Conservation (phyloP, 64 coral and sea anemone species). For the Anthopleura sola region DNA sequence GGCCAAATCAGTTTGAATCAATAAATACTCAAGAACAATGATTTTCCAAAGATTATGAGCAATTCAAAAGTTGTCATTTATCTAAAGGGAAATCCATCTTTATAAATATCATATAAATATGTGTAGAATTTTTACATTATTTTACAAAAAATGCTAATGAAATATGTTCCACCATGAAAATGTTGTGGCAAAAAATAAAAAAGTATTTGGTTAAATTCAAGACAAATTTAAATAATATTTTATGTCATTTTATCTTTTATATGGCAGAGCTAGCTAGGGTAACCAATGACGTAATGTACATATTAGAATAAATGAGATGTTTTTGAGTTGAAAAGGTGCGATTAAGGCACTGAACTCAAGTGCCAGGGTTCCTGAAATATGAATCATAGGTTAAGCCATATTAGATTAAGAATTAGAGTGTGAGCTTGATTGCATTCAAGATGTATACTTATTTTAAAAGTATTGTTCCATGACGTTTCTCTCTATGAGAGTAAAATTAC, state of each 20-base stretch:
- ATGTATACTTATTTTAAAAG: constrained; percentile 31
- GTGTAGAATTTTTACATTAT: background rate
- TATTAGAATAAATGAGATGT: background rate
- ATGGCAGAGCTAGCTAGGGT: background rate
- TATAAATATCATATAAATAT: background rate
- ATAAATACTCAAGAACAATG: background rate
- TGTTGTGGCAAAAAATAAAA: background rate
- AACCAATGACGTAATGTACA: background rate
- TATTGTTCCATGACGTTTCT: constrained; percentile 19
- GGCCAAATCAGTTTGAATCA: background rate
- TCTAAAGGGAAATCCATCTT: background rate
- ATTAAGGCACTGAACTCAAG: background rate
- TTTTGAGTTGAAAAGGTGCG: background rate
- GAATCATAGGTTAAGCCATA: background rate
- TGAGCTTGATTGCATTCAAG: background rate
- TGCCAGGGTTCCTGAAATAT: background rate
- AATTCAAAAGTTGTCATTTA: background rate
- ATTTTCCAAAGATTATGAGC: background rate
- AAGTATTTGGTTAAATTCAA: background rate
- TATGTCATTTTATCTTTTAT: constrained; percentile 9
- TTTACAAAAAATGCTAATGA: background rate
- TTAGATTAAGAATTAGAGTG: background rate
- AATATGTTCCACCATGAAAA: background rate
- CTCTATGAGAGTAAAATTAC: constrained; percentile 14
- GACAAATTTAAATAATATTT: background rate